phyloP scores from a whole-genome alignment of 2,888 invertebrate genomes.

The Nemoura dubitans region DNA sequence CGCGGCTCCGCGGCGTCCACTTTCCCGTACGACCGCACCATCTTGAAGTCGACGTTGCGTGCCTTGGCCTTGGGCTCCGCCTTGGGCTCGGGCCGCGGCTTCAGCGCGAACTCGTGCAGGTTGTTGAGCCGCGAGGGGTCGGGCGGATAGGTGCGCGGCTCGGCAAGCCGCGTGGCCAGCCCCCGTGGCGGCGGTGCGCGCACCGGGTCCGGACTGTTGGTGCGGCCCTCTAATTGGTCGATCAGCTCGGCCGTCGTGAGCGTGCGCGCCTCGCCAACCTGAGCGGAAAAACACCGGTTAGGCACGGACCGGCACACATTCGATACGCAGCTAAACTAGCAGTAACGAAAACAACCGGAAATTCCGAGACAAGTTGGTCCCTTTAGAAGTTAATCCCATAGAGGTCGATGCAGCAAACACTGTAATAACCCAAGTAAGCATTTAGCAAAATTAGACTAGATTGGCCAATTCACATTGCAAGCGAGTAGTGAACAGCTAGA shows the following conservation, averaged over 20 bases:
- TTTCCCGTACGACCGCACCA: not conserved
- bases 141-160: not conserved
- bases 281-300: not conserved
- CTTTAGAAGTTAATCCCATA: too few relatives aligned
- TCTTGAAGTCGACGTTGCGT: not conserved
- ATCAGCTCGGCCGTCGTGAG: constrained; percentile 1
- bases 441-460: too few relatives aligned
- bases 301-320: not conserved
- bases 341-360: too few relatives aligned
- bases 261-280: not conserved
- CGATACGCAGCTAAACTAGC: too few relatives aligned
- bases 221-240: not conserved
- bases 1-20: not conserved
- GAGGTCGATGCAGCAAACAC: too few relatives aligned
- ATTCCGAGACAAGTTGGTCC: too few relatives aligned
- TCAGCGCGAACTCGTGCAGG: not conserved
- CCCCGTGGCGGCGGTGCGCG: not conserved
- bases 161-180: not conserved
- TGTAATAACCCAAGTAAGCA: too few relatives aligned
- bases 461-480: too few relatives aligned
- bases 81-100: not conserved
- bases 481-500: too few relatives aligned
- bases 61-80: not conserved
- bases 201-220: not conserved
- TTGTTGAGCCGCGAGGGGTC: not conserved